phyloP scores from a whole-genome alignment of 2,888 invertebrate genomes.

The Micoletzkya japonica region DNA sequence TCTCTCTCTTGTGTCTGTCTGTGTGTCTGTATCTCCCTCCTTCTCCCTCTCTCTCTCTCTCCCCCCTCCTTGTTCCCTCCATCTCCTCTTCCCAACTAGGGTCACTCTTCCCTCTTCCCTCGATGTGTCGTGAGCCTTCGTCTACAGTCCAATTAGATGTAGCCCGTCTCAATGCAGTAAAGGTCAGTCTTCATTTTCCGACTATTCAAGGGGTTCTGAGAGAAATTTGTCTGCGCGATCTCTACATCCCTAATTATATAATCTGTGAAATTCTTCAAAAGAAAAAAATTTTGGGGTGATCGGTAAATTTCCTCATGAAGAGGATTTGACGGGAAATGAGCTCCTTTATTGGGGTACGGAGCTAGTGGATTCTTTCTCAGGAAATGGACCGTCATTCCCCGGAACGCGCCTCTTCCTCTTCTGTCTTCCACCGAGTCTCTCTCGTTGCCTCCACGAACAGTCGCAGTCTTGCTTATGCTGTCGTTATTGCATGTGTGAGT shows the following conservation, averaged over 20 bases:
- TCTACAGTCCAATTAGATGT: conserved; percentile 24
- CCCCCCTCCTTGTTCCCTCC: neutral
- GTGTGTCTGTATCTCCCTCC: too few species aligned
- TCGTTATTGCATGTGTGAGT: conserved; percentile 40
- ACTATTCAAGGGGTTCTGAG: neutral
- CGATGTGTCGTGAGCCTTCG: conserved; percentile 5
- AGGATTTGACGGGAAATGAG: too few species aligned
- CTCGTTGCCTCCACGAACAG: conserved; percentile 40
- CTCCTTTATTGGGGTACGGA: too few species aligned
- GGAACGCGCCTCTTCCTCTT: conserved; percentile 8
- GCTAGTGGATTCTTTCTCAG: too few species aligned
- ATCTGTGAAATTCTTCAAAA: too few species aligned
- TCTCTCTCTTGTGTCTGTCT: conserved; percentile 24
- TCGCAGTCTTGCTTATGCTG: conserved; percentile 50
- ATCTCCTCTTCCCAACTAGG: neutral
- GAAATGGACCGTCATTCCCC: too few species aligned
- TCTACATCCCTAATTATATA: too few species aligned
- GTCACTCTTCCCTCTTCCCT: neutral
- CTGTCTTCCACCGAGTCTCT: conserved; percentile 22
- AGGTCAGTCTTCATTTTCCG: neutral
- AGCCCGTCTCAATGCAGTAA: neutral
- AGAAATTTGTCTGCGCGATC: neutral
- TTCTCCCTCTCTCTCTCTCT: conserved; percentile 3
- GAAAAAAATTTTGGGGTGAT: too few species aligned
- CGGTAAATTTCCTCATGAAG: too few species aligned